Conservation (phyloP, 2,797 vertebrate species). For the Poeciliopsis turneri region DNA sequence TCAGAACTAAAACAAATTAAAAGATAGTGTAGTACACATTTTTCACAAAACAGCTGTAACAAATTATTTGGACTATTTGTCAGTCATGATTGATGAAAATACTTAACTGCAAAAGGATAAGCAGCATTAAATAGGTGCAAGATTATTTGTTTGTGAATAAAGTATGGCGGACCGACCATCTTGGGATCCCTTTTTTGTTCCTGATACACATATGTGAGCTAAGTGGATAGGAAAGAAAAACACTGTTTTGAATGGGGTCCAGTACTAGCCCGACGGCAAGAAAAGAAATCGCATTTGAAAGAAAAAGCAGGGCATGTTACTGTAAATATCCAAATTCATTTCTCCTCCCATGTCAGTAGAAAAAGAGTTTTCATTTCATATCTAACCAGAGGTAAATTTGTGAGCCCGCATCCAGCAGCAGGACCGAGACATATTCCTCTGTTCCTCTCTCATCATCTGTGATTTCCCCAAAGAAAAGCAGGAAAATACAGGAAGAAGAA, state of each 20-base stretch:
- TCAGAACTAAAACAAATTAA: not conserved
- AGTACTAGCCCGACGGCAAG: not conserved
- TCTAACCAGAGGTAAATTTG: conserved; percentile 18
- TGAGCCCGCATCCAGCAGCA: conserved; percentile 29
- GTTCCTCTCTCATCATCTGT: conserved; percentile 9
- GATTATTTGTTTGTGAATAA: not conserved
- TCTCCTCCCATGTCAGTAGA: conserved; percentile 5
- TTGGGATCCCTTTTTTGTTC: not conserved
- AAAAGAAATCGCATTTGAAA: not conserved
- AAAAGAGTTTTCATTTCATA: not conserved
- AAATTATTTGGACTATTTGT: not conserved
- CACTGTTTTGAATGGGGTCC: not conserved
- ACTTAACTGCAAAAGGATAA: not conserved
- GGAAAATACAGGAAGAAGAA: conserved; percentile 27
- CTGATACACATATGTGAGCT: not conserved
- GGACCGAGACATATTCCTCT: conserved; percentile 6
- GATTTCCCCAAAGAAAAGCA: conserved; percentile 24
- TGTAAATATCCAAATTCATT: conserved; percentile 38
- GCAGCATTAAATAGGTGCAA: not conserved
- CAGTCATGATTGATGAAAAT: not conserved
- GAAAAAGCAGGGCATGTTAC: not conserved
- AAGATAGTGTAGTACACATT: not conserved
- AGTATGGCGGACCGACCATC: not conserved
- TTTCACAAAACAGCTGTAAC: not conserved
- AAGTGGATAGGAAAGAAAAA: not conserved